These are phyloP conservation scores for Lipophrys pholis DNA, from an alignment of 2,113 vertebrate genomes.

Conservation along the genomic window DNA sequence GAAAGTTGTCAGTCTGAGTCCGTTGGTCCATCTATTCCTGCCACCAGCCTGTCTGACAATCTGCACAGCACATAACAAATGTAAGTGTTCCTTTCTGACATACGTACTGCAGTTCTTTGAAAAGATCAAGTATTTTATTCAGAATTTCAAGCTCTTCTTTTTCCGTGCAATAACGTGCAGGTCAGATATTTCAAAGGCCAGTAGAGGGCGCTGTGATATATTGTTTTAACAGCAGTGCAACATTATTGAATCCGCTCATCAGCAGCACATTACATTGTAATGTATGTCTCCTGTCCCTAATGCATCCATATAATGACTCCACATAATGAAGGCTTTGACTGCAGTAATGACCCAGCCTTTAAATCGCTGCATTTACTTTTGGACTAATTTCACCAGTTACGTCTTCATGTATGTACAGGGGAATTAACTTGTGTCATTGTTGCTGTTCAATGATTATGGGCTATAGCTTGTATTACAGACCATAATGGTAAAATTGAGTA, in stretches of 20 bases:
- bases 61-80: too few species aligned
- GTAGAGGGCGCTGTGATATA: constrained; percentile 66
- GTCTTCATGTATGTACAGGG: constrained; percentile 10
- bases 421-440: constrained; percentile 21
- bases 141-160: too few species aligned
- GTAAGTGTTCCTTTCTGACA: too few species aligned
- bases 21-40: constrained; percentile 33
- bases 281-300: not conserved
- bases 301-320: constrained; percentile 9
- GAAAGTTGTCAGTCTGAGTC: constrained; percentile 40
- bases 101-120: too few species aligned
- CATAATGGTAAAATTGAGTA: constrained; percentile 18
- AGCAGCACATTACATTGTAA: not conserved
- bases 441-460: constrained; percentile 5
- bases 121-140: too few species aligned
- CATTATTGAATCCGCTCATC: not conserved
- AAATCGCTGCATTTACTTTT: constrained; percentile 6
- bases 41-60: too few species aligned
- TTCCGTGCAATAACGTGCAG: too few species aligned
- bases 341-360: not conserved
- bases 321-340: constrained; percentile 8
- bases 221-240: constrained; percentile 16
- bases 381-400: constrained; percentile 28
- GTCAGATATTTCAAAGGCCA: constrained; percentile 23
- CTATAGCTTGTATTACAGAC: not conserved